Evolutionary conservation across 2,888 invertebrate species (phyloP), one percentile per base, ranked within the genome.

Genomic region (Tetheella fluctuosa): DNA sequence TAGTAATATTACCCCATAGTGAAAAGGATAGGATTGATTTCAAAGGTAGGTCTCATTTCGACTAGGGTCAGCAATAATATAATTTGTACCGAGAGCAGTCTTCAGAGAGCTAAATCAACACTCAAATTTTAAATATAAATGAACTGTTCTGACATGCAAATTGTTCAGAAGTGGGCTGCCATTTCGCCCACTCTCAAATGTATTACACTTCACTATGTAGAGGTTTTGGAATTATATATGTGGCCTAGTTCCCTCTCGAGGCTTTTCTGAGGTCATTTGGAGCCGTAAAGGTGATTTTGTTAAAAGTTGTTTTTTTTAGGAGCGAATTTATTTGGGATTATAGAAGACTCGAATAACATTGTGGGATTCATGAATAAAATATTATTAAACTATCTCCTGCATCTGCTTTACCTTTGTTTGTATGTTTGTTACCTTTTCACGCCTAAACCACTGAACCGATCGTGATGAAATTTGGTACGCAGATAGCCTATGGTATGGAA

Each of bases 91-190:
- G 15, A 39, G 39, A 39, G 15, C 39, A 39, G 39, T 5, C 15
- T 12, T 10, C 34, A 34, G 34, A 13, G 39, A 48, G 7, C 17
- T 17, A 48, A 20, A 8, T 20, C 48, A n/a, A 42, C 48, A 48
- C 42, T n/a, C 17, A 5, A 20, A 20, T 20, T 20, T 48, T 1
- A 48, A 48, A 20, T 20, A 20, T 48, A 20, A 48, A 48, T 48
- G 48, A 48, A 48, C 48, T 48, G 48, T 48, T 48, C 20, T 48
- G 48, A 7, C 48, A 48, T 48, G 48, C 48, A 48, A 20, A 48
- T 48, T 48, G 48, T 48, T 48, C 48, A 20, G n/a, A 48, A 48
- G 48, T 48, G 20, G 20, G 48, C 48, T 20, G 48, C 20, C 48
- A 48, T 48, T 48, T 20, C 48, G 48, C 20, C 48, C 48, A 48